Conservation (phyloP, 2,888 invertebrate species). For the Stegana nigrithorax region DNA sequence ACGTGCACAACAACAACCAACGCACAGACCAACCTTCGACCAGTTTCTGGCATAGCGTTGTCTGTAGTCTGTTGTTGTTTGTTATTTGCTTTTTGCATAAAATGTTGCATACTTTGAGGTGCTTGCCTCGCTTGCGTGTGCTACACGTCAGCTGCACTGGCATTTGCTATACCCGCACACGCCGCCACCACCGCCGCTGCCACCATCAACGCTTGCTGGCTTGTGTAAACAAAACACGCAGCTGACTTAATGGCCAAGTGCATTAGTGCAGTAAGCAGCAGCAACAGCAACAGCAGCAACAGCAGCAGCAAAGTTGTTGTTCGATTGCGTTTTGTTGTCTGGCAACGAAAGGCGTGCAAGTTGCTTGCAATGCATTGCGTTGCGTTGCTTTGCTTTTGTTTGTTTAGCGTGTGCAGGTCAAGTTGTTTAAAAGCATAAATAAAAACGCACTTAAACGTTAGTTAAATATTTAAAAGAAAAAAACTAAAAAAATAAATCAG, state of each 20-base stretch:
- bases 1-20: too few relatives aligned
- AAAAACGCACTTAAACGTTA: background rate
- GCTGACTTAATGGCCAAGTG: slow-evolving; percentile 56
- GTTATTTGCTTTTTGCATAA: background rate
- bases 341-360: too few relatives aligned
- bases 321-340: too few relatives aligned
- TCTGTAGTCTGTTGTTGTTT: too few relatives aligned
- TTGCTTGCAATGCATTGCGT: too few relatives aligned
- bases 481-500: too few relatives aligned
- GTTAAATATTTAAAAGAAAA: too few relatives aligned
- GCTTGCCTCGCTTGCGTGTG: background rate
- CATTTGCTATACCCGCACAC: background rate
- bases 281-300: too few relatives aligned
- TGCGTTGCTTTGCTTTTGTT: too few relatives aligned
- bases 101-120: slow-evolving; percentile 11
- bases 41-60: background rate
- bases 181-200: slow-evolving; percentile 1
- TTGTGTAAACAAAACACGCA: slow-evolving; percentile 62
- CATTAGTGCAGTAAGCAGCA: too few relatives aligned
- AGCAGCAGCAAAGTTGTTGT: slow-evolving; percentile 43
- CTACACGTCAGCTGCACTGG: slow-evolving; percentile 9
- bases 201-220: slow-evolving; percentile 26
- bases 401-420: too few relatives aligned
- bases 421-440: slow-evolving; percentile 6
- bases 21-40: background rate